phyloP scores from a whole-genome alignment of 2,888 invertebrate genomes.

The Brachypterus glaber region DNA sequence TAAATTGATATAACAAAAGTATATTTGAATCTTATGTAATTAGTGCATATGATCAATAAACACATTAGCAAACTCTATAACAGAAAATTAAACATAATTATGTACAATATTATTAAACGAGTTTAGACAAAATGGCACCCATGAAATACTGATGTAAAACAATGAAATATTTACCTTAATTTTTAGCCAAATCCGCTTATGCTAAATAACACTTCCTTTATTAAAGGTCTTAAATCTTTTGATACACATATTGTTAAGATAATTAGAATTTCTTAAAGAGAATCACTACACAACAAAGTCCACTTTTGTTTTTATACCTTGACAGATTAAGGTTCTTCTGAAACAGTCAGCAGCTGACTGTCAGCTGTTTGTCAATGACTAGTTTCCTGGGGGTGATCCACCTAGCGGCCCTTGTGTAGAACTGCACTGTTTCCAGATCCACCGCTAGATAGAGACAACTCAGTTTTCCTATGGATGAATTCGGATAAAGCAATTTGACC shows the following conservation, averaged over 20 bases:
- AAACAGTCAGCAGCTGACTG: no score
- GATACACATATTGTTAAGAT: slow-evolving; percentile 26
- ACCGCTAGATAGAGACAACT: no score
- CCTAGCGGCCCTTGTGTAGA: no score
- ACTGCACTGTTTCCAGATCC: no score
- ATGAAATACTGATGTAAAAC: slow-evolving; percentile 8
- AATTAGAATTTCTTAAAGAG: slow-evolving; percentile 21
- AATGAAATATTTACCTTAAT: slow-evolving; percentile 22
- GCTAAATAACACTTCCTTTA: slow-evolving; percentile 31
- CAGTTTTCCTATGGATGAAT: no score
- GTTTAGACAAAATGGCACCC: slow-evolving; percentile 30
- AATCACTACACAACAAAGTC: slow-evolving; percentile 14
- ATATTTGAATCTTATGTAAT: no score
- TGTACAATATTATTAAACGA: no score
- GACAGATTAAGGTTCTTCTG: slow-evolving; percentile 27
- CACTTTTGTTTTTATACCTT: slow-evolving; percentile 21
- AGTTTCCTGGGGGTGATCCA: slow-evolving; percentile 16
- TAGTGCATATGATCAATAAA: no score
- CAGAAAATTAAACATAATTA: no score
- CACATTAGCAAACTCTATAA: no score
- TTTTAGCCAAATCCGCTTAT: slow-evolving; percentile 22
- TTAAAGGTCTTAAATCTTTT: slow-evolving; percentile 25
- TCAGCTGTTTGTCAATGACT: slow-evolving; percentile 33
- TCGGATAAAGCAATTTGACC: no score
- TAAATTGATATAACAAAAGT: no score